Conservation (phyloP, 2,113 vertebrate genomes). For the Ivindomyrus marchei region DNA sequence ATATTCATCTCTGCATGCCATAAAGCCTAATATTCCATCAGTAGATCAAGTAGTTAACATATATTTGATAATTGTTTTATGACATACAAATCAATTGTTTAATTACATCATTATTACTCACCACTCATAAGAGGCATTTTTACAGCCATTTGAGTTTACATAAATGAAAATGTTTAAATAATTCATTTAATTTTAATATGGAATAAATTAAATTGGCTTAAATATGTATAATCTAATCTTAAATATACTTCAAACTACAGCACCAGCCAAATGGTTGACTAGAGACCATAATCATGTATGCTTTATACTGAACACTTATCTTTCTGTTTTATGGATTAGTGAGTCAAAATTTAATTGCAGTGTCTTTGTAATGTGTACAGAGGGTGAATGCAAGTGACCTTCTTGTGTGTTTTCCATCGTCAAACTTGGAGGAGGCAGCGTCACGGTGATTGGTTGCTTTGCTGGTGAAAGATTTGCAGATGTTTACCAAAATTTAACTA, state of each 20-base stretch:
- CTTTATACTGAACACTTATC: neutral
- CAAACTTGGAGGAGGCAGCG: neutral
- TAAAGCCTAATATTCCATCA: neutral
- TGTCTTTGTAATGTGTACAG: neutral
- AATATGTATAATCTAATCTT: neutral
- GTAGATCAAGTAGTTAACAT: neutral
- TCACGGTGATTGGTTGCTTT: neutral
- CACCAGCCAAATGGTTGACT: neutral
- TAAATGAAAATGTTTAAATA: neutral
- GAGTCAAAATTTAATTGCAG: neutral
- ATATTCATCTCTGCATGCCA: neutral
- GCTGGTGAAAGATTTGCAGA: neutral
- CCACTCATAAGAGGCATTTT: neutral
- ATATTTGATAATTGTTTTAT: neutral
- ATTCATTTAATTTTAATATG: neutral
- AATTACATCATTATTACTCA: neutral
- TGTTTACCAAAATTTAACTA: neutral
- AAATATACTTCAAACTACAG: neutral
- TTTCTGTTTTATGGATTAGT: neutral
- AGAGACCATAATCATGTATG: neutral
- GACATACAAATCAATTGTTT: neutral
- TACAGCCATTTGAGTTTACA: neutral
- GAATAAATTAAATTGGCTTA: neutral
- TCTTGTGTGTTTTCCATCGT: neutral
- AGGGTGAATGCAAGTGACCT: neutral